phyloP scores from a whole-genome alignment of 2,113 vertebrate species.

The Prunella fulvescens region DNA sequence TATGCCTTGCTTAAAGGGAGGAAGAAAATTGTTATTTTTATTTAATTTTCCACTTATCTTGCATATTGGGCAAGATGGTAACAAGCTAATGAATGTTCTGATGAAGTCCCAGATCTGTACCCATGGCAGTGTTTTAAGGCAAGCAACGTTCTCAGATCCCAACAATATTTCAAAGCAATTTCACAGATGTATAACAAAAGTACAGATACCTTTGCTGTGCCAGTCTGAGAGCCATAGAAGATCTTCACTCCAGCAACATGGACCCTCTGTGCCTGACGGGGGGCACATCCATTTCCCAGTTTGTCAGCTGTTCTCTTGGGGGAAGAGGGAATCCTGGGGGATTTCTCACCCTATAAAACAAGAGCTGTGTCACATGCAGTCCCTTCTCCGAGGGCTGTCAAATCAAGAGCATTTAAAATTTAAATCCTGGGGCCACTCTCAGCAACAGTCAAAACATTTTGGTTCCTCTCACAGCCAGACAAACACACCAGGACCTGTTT shows the following conservation, averaged over 20 bases:
- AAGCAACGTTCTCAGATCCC: accelerated
- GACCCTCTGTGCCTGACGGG: slow-evolving; percentile 25
- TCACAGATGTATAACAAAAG: neutral
- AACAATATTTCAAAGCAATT: neutral
- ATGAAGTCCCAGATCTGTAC: neutral
- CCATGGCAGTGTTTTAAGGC: neutral
- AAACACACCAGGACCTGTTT: neutral
- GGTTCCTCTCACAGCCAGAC: neutral
- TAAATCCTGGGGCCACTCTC: neutral
- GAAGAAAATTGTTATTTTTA: neutral
- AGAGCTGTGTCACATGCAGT: neutral
- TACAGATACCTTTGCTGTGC: slow-evolving; percentile 85
- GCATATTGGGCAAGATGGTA: neutral
- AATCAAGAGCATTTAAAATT: neutral
- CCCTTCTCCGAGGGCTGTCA: neutral
- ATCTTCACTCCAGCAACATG: slow-evolving; percentile 83
- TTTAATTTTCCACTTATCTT: neutral
- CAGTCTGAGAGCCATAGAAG: slow-evolving; percentile 92
- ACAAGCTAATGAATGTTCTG: neutral
- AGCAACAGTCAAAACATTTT: neutral
- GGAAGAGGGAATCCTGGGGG: neutral
- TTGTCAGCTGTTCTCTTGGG: neutral
- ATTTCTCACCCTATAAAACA: slow-evolving; percentile 27
- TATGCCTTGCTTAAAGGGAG: neutral
- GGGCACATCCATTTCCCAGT: neutral